Evolutionary conservation across 2,888 invertebrate genomes (phyloP).

Genomic region (Drosophila birchii): DNA sequence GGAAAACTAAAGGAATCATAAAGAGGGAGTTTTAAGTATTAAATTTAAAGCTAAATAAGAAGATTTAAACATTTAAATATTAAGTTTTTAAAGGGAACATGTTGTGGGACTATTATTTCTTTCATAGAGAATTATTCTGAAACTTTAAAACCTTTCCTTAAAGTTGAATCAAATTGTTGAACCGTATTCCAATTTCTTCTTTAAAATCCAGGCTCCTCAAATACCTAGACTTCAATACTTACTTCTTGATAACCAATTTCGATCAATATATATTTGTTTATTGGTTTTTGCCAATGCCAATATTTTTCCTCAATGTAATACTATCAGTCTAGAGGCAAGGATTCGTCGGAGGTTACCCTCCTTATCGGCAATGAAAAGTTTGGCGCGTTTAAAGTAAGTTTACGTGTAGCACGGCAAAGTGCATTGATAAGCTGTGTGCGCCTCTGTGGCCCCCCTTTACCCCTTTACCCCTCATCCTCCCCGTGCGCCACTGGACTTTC

Average conservation of each 20-base stretch:
- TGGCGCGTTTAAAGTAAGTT: constrained; percentile 79
- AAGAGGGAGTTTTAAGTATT: background rate
- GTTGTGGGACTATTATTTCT: background rate
- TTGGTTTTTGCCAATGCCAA: accelerated
- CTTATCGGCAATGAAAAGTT: constrained; percentile 50
- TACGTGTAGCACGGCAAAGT: constrained; percentile 79
- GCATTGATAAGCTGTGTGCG: constrained; percentile 67
- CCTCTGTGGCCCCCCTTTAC: constrained; percentile 4
- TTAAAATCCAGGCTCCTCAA: background rate
- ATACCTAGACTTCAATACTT: background rate
- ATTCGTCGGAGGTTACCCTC: constrained; percentile 51
- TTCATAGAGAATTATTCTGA: background rate
- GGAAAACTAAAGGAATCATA: background rate
- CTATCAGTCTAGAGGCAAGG: constrained; percentile 31
- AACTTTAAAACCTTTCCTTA: background rate
- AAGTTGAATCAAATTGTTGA: background rate
- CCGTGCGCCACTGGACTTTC: constrained; percentile 51
- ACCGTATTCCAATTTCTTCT: background rate
- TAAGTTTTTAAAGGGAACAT: background rate
- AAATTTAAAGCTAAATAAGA: background rate
- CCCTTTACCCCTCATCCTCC: background rate
- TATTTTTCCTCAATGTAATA: constrained; percentile 14
- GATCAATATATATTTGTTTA: background rate
- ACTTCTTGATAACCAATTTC: background rate
- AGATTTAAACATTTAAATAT: no score